These are phyloP conservation scores for Drosophila mojavensis DNA, from an alignment of 1,140 invertebrate species.

Conservation along the genomic window DNA sequence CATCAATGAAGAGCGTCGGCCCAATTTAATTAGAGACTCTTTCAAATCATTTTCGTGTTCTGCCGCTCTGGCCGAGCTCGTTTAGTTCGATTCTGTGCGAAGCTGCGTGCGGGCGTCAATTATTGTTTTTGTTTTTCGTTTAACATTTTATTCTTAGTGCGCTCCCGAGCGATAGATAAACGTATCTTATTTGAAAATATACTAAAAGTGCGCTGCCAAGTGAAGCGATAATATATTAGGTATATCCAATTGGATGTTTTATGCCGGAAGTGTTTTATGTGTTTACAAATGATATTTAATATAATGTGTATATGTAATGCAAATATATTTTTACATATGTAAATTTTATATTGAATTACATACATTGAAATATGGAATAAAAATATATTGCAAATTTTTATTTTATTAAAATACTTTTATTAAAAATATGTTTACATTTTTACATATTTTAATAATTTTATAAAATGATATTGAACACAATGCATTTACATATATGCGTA, in stretches of 20 bases:
- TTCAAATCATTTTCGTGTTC: constrained; percentile 12
- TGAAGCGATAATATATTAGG: constrained; percentile 21
- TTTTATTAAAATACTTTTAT: no score
- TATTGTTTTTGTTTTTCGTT: constrained; percentile 20
- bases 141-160: constrained; percentile 11
- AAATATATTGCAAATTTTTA: no score
- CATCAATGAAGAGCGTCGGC: constrained; percentile 59
- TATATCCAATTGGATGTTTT: not conserved
- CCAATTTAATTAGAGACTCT: constrained; percentile 71
- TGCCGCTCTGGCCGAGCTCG: constrained; percentile 32
- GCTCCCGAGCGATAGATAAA: not conserved
- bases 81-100: constrained; percentile 68
- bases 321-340: no score
- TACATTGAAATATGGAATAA: no score
- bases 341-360: no score
- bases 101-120: constrained; percentile 69
- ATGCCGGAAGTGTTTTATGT: not conserved
- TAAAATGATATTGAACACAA: no score
- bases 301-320: no score
- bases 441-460: no score
- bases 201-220: not conserved
- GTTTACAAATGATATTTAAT: not conserved
- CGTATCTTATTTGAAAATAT: constrained; percentile 1
- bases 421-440: no score
- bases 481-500: no score